Conservation (phyloP, 92 coral and sea anemone genomes). For the Plumapathes pennacea region DNA sequence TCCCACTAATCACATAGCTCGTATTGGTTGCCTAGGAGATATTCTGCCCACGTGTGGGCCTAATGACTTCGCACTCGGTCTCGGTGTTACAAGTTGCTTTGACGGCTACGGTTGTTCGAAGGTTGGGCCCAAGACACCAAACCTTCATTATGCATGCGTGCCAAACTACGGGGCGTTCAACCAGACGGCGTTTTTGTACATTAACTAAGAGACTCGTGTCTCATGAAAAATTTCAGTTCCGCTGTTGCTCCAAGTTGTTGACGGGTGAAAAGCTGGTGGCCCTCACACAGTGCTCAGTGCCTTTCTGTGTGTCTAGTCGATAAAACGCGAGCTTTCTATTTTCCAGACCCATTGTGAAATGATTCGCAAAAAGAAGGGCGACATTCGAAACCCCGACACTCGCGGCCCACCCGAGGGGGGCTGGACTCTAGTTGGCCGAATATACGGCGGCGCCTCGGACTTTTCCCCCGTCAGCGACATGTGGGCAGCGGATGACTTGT, state of each 20-base stretch:
- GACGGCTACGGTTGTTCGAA: conserved; percentile 81
- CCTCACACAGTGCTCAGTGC: too few relatives aligned
- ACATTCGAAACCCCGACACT: conserved; percentile 78
- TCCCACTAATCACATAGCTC: conserved; percentile 87
- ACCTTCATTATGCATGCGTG: conserved; percentile 78
- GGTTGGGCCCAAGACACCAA: conserved; percentile 81
- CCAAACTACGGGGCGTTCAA: conserved; percentile 74
- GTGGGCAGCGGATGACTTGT: conserved; percentile 72
- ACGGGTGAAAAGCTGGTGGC: conserved; percentile 57
- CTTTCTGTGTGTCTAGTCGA: too few relatives aligned
- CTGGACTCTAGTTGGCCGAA: conserved; percentile 85
- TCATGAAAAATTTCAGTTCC: not conserved
- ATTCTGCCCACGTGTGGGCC: conserved; percentile 78
- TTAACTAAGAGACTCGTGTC: conserved; percentile 27
- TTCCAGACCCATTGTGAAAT: conserved; percentile 87
- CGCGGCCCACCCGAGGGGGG: conserved; percentile 77
- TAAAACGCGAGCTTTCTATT: too few relatives aligned
- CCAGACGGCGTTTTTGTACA: conserved; percentile 75
- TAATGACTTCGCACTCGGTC: conserved; percentile 82
- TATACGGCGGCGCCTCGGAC: conserved; percentile 69
- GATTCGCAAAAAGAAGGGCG: conserved; percentile 58
- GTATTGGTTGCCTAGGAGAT: conserved; percentile 90
- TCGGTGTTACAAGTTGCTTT: conserved; percentile 82
- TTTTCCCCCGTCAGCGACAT: conserved; percentile 91
- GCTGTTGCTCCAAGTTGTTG: too few relatives aligned